Conservation (phyloP, 2,797 vertebrate species). For the Chrosomus eos region DNA sequence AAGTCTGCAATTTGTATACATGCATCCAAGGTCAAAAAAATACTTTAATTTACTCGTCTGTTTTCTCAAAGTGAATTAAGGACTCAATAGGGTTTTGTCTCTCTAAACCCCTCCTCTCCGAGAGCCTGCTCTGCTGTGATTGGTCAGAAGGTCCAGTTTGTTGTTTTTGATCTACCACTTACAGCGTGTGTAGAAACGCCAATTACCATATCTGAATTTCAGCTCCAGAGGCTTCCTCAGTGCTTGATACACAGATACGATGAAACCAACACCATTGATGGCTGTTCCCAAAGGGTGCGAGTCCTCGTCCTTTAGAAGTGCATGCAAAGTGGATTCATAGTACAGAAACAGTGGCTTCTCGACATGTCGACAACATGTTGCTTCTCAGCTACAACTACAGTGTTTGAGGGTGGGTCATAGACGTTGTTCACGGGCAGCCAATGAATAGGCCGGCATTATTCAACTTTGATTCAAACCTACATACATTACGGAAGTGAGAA, state of each 20-base stretch:
- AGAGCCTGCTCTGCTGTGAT: background rate
- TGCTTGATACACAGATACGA: too few relatives aligned
- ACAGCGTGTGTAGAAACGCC: rapidly evolving
- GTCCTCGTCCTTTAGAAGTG: too few relatives aligned
- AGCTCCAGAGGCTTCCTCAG: background rate
- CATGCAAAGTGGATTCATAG: background rate
- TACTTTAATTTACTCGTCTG: background rate
- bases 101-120: background rate
- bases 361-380: background rate
- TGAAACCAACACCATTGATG: too few relatives aligned
- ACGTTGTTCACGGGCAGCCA: background rate
- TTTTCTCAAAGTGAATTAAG: background rate
- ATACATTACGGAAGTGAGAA: too few relatives aligned
- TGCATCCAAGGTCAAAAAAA: background rate
- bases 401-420: background rate
- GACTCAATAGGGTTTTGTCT: background rate
- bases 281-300: too few relatives aligned
- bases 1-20: too few relatives aligned
- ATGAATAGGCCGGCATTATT: too few relatives aligned
- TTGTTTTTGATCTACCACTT: background rate
- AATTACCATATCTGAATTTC: background rate
- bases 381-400: background rate
- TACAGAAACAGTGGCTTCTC: background rate
- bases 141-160: background rate
- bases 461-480: too few relatives aligned